A percentile compares a stretch with the other conserved stretches of the same genome.
These are phyloP conservation scores for Cyclophora punctaria DNA, from an alignment of 2,888 invertebrate genomes.

Conservation along the genomic window DNA sequence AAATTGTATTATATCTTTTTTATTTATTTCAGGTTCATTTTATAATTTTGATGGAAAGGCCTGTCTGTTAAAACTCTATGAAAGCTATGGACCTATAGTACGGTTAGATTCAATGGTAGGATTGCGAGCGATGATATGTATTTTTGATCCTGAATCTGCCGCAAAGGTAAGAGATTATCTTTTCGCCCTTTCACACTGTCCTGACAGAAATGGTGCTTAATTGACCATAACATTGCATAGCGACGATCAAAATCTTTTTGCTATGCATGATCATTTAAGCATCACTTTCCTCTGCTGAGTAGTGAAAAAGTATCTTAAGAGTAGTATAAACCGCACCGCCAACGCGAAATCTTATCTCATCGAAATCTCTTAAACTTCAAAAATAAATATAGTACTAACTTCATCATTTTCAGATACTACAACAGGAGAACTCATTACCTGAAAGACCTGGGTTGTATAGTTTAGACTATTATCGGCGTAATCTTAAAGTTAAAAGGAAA, in stretches of 20 bases:
- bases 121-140: constrained; percentile 22
- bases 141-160: constrained; percentile 37
- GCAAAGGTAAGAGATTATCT: constrained; percentile 25
- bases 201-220: no score
- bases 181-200: no score
- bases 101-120: constrained; percentile 31
- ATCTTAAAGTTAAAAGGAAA: not conserved
- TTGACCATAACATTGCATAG: no score
- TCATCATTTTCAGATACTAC: constrained; percentile 30
- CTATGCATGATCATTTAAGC: no score
- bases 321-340: not conserved
- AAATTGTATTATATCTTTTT: no score
- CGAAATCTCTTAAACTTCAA: not conserved
- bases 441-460: constrained; percentile 38
- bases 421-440: constrained; percentile 42
- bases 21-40: no score
- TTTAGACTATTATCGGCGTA: constrained; percentile 37
- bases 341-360: no score
- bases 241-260: no score
- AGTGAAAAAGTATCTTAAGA: no score
- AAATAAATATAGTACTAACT: no score
- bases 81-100: constrained; percentile 40
- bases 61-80: constrained; percentile 16
- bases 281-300: not conserved
- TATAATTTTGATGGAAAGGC: no score